Conservation (phyloP, 1,140 invertebrate species). For the Pinna nobilis region DNA sequence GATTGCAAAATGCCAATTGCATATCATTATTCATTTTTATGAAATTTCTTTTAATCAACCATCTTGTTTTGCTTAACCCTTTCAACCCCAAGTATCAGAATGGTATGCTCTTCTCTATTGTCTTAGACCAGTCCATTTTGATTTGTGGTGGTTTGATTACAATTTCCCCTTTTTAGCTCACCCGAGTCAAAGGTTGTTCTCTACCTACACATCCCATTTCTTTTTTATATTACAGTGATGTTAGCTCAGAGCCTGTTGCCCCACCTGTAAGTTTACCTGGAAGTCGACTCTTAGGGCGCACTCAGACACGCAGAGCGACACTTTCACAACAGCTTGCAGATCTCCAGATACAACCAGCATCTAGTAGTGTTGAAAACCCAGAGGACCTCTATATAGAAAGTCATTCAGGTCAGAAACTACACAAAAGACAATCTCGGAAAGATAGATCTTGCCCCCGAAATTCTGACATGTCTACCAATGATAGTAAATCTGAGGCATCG, state of each 20-base stretch:
- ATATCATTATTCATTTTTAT: no score
- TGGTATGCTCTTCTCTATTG: no score
- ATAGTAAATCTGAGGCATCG: neutral
- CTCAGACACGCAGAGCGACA: constrained; percentile 25
- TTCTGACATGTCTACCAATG: constrained; percentile 6
- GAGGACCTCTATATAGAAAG: constrained; percentile 5
- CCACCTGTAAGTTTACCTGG: constrained; percentile 23
- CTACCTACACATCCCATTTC: no score
- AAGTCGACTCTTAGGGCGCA: constrained; percentile 26
- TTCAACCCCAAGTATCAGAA: no score
- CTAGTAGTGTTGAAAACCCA: neutral
- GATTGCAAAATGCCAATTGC: no score
- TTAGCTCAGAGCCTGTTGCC: neutral
- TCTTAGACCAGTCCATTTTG: no score
- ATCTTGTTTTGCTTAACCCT: no score
- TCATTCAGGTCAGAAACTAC: constrained; percentile 19
- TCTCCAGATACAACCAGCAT: constrained; percentile 4
- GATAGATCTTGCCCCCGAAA: constrained; percentile 2
- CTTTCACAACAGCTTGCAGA: constrained; percentile 24
- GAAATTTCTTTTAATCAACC: no score
- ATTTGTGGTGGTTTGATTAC: no score
- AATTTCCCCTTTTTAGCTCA: no score
- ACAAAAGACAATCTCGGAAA: constrained; percentile 1
- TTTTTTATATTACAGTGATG: neutral
- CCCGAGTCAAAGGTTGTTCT: no score